Conservation (phyloP, 2,888 invertebrate species). For the Rhimphoctona megacephalus region DNA sequence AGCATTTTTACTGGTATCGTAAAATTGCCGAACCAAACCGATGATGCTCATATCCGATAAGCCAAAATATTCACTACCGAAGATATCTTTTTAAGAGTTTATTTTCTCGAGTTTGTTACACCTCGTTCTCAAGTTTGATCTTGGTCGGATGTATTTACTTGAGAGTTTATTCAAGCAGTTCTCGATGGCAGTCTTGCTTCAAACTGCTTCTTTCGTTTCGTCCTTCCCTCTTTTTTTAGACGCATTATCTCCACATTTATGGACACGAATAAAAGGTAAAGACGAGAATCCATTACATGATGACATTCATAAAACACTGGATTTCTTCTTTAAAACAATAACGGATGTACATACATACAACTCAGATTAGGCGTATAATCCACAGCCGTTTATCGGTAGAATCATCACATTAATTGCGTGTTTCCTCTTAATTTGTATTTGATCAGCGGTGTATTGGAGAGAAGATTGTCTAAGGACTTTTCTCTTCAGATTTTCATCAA, state of each 20-base stretch:
- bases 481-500: not conserved
- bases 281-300: not conserved
- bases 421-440: not conserved
- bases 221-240: not conserved
- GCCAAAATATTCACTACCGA: constrained; percentile 9
- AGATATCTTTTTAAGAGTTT: constrained; percentile 25
- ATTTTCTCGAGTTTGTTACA: constrained; percentile 25
- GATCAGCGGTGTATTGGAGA: not conserved
- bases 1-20: constrained; percentile 38
- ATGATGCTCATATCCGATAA: constrained; percentile 45
- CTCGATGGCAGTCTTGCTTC: not conserved
- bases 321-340: not conserved
- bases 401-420: not conserved
- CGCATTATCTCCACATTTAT: constrained; percentile 22
- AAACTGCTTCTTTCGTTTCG: not conserved
- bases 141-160: constrained; percentile 2
- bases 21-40: constrained; percentile 42
- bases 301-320: not conserved
- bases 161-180: constrained; percentile 17
- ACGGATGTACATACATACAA: not conserved
- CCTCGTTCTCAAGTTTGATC: constrained; percentile 12
- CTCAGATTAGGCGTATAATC: not conserved
- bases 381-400: not conserved
- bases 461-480: not conserved
- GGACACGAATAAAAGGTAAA: too few species aligned